A percentile compares a stretch with the other conserved stretches of the same genome.
Evolutionary conservation across 2,888 invertebrate species (phyloP).

Genomic region (Furcula furcula): DNA sequence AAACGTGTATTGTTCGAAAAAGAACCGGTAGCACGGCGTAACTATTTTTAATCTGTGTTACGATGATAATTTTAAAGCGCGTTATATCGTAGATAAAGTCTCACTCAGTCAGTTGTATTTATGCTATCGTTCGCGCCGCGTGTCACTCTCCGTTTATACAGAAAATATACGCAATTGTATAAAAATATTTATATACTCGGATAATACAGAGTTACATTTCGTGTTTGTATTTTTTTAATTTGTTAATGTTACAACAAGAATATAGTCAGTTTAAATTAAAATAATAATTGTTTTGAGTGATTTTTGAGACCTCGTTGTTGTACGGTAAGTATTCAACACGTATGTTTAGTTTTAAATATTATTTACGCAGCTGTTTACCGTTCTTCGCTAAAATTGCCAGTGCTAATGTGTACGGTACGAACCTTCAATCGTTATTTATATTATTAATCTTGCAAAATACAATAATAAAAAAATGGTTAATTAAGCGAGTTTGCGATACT

Average conservation of each 20-base stretch:
- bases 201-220: not conserved
- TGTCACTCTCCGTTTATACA: slow-evolving; percentile 3
- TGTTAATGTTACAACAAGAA: no score
- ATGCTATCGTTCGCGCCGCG: slow-evolving; percentile 12
- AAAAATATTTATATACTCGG: not conserved
- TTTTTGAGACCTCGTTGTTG: no score
- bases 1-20: slow-evolving; percentile 5
- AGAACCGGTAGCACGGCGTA: slow-evolving; percentile 8
- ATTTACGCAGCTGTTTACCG: not conserved
- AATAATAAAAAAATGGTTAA: no score
- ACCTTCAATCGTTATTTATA: no score
- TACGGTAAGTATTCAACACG: no score
- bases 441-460: no score
- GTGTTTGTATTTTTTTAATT: not conserved
- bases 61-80: slow-evolving; percentile 23
- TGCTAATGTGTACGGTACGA: no score
- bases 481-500: no score
- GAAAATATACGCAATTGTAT: not conserved
- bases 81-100: slow-evolving; percentile 10
- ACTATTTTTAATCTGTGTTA: slow-evolving; percentile 22
- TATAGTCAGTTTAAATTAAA: no score
- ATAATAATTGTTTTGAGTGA: no score
- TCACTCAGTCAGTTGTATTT: slow-evolving; percentile 21
- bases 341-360: no score
- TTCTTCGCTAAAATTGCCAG: no score